A percentile compares a stretch with the other conserved stretches of the same genome.
Conservation (phyloP, 2,888 invertebrate species). For the Nomada ruficornis region DNA sequence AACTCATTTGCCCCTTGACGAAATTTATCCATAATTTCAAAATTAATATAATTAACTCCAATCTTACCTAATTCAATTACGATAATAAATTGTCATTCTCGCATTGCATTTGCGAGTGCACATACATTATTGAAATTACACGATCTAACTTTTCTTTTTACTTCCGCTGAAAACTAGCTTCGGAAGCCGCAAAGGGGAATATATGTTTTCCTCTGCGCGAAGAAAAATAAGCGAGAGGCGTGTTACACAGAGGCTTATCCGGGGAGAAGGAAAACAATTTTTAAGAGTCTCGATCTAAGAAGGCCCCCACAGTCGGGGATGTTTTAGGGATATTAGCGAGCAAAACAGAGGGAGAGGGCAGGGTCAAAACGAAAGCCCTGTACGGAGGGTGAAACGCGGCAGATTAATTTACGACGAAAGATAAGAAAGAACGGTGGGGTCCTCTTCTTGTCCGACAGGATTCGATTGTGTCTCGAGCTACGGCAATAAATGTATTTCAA, state of each 20-base stretch:
- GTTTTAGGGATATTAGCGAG: conserved; percentile 79
- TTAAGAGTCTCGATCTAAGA: conserved; percentile 55
- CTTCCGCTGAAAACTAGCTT: neutral
- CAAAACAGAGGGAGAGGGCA: conserved; percentile 64
- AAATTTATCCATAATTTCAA: too few species aligned
- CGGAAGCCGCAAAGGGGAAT: neutral
- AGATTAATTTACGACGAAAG: conserved; percentile 83
- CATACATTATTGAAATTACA: neutral
- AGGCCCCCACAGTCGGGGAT: conserved; percentile 55
- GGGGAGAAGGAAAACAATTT: conserved; percentile 47
- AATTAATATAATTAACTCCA: too few species aligned
- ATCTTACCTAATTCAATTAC: too few species aligned
- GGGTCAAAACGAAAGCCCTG: conserved; percentile 62
- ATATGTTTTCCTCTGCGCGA: neutral
- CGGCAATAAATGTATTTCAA: conserved; percentile 80
- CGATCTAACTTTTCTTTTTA: neutral
- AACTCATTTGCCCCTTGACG: too few species aligned
- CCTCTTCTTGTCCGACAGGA: conserved; percentile 75
- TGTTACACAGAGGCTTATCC: conserved; percentile 28
- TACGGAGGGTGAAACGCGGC: conserved; percentile 70
- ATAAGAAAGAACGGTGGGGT: conserved; percentile 80
- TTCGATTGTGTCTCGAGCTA: conserved; percentile 80
- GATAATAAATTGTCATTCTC: too few species aligned
- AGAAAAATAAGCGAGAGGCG: neutral
- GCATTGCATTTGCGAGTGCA: neutral